Percentiles rank a stretch among this genome's conserved stretches.
phyloP scores from a whole-genome alignment of 2,888 invertebrate genomes.

The Nebria brevicollis region DNA sequence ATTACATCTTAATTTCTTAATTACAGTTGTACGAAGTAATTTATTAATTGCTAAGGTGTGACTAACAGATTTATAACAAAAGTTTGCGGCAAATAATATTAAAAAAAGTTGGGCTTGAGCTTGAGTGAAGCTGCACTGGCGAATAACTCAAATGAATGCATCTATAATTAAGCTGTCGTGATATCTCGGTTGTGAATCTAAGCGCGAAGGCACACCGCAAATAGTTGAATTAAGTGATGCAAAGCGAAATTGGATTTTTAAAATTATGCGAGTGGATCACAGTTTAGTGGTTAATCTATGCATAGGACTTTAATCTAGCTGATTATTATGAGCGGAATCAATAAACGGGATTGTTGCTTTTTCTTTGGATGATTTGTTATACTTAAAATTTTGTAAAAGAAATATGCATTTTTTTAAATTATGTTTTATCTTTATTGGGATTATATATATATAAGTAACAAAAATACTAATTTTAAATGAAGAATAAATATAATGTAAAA shows the following conservation, averaged over 20 bases:
- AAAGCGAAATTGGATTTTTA: conserved; percentile 42
- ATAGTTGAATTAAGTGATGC: conserved; percentile 38
- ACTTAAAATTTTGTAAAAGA: not conserved
- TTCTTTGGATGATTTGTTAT: not conserved
- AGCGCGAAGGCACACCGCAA: conserved; percentile 13
- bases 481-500: too few species aligned
- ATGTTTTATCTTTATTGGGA: too few species aligned
- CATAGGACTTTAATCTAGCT: not conserved
- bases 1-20: conserved; percentile 13
- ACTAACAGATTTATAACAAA: conserved; percentile 33
- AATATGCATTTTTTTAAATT: too few species aligned
- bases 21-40: conserved; percentile 31
- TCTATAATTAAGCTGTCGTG: conserved; percentile 44
- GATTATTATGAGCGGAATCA: not conserved
- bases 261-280: conserved; percentile 36
- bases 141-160: conserved; percentile 25
- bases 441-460: too few species aligned
- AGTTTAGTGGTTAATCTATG: not conserved
- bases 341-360: not conserved
- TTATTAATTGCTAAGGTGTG: conserved; percentile 36
- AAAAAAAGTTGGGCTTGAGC: not conserved
- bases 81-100: conserved; percentile 12
- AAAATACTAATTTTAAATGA: too few species aligned
- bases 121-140: not conserved
- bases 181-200: conserved; percentile 7